These are phyloP conservation scores for Danionella cerebrum DNA, from an alignment of 2,113 vertebrate species.

Conservation along the genomic window DNA sequence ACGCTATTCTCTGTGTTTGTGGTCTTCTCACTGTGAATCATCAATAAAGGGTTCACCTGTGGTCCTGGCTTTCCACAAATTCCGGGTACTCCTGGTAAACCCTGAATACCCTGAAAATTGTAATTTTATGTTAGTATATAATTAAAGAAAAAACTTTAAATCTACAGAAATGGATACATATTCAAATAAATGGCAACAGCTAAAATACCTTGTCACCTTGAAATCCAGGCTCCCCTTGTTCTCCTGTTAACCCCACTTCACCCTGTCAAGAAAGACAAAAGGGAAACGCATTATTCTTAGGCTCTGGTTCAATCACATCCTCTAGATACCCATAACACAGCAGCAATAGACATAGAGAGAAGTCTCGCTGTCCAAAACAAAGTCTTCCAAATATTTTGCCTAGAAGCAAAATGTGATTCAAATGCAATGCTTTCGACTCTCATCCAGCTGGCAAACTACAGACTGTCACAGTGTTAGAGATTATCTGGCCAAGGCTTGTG, in stretches of 20 bases:
- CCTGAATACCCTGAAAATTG: constrained; percentile 73
- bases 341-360: background rate
- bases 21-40: background rate
- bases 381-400: background rate
- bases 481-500: background rate
- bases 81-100: constrained; percentile 77
- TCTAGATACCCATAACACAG: background rate
- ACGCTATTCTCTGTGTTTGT: background rate
- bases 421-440: background rate
- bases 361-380: background rate
- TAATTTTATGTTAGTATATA: background rate
- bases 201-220: constrained; percentile 89
- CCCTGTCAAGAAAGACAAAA: constrained; percentile 62
- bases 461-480: background rate
- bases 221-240: constrained; percentile 84
- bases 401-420: background rate
- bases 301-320: background rate
- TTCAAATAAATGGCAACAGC: background rate
- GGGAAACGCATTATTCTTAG: background rate
- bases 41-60: constrained; percentile 62
- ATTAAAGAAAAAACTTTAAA: background rate
- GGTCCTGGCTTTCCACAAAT: constrained; percentile 76
- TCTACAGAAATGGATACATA: too few relatives aligned
- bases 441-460: background rate
- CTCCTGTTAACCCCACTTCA: constrained; percentile 80